Evolutionary conservation across 1,140 invertebrate genomes (phyloP).

Genomic region (Onthophagus taurus): DNA sequence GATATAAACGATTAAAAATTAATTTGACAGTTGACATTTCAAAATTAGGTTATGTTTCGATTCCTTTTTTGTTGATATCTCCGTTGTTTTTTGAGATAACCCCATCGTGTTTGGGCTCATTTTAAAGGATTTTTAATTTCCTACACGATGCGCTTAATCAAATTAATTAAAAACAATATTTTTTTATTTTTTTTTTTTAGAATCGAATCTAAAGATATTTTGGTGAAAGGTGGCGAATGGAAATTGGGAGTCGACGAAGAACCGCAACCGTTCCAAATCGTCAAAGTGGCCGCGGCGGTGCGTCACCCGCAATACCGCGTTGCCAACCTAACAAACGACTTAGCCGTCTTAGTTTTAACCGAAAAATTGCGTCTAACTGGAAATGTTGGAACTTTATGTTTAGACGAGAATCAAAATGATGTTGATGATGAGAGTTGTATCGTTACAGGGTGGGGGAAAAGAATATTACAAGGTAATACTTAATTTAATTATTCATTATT

Average conservation of each 20-base stretch:
- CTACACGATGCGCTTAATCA: too few species aligned
- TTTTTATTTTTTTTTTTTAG: constrained; percentile 35
- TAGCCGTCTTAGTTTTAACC: constrained; percentile 59
- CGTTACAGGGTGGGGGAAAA: constrained; percentile 73
- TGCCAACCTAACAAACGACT: constrained; percentile 54
- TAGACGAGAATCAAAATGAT: constrained; percentile 40
- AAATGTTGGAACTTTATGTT: constrained; percentile 66
- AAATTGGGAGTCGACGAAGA: constrained; percentile 71
- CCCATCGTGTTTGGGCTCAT: too few species aligned
- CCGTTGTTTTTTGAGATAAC: too few species aligned
- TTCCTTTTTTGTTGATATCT: too few species aligned
- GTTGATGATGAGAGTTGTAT: constrained; percentile 54
- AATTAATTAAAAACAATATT: too few species aligned
- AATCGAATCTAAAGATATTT: constrained; percentile 51
- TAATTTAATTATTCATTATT: neutral
- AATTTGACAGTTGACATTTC: too few species aligned
- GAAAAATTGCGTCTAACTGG: constrained; percentile 50
- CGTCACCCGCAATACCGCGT: constrained; percentile 61
- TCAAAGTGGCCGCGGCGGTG: constrained; percentile 56
- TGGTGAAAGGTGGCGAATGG: constrained; percentile 77
- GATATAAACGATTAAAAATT: too few species aligned
- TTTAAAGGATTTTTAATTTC: too few species aligned
- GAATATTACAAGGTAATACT: constrained; percentile 58
- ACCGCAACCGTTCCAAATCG: constrained; percentile 66
- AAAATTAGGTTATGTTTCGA: too few species aligned